These are phyloP conservation scores for Brachionus asplanchnoidis DNA, from an alignment of 1,140 invertebrate species.

Conservation along the genomic window DNA sequence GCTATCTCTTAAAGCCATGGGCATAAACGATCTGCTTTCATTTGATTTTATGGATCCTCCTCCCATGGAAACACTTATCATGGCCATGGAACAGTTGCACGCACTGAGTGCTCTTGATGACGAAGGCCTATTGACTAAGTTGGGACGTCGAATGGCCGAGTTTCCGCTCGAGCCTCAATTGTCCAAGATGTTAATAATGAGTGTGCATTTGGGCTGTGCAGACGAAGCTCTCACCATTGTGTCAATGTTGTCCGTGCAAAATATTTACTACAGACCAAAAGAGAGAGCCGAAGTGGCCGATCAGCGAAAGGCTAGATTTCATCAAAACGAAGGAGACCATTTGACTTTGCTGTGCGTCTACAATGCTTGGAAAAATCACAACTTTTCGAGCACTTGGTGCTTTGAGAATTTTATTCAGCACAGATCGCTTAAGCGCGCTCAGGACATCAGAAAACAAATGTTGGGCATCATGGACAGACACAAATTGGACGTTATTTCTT, in stretches of 20 bases:
- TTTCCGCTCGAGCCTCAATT: slow-evolving; percentile 96
- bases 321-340: slow-evolving; percentile 96
- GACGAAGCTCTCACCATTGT: slow-evolving; percentile 98
- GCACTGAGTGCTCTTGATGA: slow-evolving; percentile 93
- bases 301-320: slow-evolving; percentile 96
- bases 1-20: slow-evolving; percentile 95
- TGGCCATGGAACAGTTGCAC: slow-evolving; percentile 93
- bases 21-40: slow-evolving; percentile 97
- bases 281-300: slow-evolving; percentile 96
- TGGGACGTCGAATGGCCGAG: slow-evolving; percentile 95
- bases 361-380: slow-evolving; percentile 99
- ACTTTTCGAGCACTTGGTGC: slow-evolving; percentile 98
- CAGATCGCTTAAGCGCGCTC: slow-evolving; percentile 89
- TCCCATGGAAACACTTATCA: slow-evolving; percentile 81
- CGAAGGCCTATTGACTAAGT: slow-evolving; percentile 84
- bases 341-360: slow-evolving; percentile 94
- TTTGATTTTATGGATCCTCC: slow-evolving; percentile 99
- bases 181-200: slow-evolving; percentile 99
- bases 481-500: slow-evolving; percentile 92
- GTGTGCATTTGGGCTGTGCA: slow-evolving; percentile 92
- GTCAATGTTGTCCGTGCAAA: slow-evolving; percentile 96
- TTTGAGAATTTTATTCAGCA: slow-evolving; percentile 98
- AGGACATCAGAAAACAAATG: slow-evolving; percentile 96
- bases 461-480: slow-evolving; percentile 97
- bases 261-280: slow-evolving; percentile 87